A percentile compares a stretch with the other conserved stretches of the same genome.
phyloP scores from a whole-genome alignment of 2,113 vertebrate species.

The Nipponia nippon region DNA sequence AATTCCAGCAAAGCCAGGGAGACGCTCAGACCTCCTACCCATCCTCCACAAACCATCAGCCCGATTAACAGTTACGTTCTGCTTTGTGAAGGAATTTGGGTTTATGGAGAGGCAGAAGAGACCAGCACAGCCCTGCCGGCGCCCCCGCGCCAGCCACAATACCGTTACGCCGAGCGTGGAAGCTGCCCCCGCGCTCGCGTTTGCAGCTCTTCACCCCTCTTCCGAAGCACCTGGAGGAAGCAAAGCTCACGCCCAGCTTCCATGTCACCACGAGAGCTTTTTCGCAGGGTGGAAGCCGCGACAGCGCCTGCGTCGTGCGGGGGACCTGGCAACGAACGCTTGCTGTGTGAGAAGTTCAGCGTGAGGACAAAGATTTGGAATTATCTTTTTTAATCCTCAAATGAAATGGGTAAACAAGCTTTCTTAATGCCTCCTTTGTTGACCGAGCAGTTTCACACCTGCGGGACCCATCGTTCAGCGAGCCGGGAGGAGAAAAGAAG shows the following conservation, averaged over 20 bases:
- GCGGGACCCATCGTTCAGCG: neutral
- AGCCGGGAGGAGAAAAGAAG: neutral
- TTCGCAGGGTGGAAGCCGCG: conserved; percentile 36
- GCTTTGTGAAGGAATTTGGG: neutral
- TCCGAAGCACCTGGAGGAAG: conserved; percentile 30
- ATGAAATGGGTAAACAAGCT: conserved; percentile 31
- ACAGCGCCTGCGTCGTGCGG: conserved; percentile 15
- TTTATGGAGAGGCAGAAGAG: neutral
- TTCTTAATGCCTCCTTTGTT: neutral
- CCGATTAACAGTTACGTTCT: neutral
- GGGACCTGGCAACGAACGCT: conserved; percentile 6
- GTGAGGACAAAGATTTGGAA: conserved; percentile 59
- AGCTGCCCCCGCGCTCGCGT: rapidly evolving
- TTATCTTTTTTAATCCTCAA: conserved; percentile 55
- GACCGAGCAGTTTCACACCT: neutral
- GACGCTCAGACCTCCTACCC: neutral
- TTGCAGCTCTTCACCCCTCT: neutral
- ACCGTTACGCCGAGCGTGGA: rapidly evolving
- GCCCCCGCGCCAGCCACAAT: neutral
- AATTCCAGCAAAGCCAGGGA: neutral
- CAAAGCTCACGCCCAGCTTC: neutral
- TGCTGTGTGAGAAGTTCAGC: conserved; percentile 42
- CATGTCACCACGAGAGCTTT: neutral
- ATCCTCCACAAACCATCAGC: neutral
- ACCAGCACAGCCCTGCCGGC: neutral